phyloP scores from a whole-genome alignment of 2,888 invertebrate genomes.

The Hypselothyrea guttata region DNA sequence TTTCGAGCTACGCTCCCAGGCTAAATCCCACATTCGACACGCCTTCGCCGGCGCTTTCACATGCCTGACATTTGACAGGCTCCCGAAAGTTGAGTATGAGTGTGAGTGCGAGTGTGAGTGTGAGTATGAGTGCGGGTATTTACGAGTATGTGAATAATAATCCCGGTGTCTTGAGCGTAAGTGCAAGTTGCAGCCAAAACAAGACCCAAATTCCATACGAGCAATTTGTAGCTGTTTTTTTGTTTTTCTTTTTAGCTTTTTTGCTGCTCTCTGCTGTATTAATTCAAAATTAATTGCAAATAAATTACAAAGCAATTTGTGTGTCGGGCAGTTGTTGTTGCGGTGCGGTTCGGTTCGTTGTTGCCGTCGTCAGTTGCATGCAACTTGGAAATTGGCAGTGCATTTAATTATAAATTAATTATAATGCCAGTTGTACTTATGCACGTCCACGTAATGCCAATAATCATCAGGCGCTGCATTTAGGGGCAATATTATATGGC shows the following conservation, averaged over 20 bases:
- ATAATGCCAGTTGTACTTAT: constrained; percentile 71
- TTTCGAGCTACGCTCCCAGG: constrained; percentile 18
- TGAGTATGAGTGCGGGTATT: constrained; percentile 25
- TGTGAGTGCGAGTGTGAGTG: no score
- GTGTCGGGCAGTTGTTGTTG: constrained; percentile 51
- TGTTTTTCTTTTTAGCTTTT: no score
- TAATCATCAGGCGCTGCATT: constrained; percentile 59
- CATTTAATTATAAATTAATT: constrained; percentile 75
- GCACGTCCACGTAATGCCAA: constrained; percentile 70
- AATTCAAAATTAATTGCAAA: constrained; percentile 77
- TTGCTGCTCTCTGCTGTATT: constrained; percentile 46
- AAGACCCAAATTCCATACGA: constrained; percentile 65
- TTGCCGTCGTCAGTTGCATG: constrained; percentile 65
- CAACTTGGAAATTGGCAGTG: constrained; percentile 70
- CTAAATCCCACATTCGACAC: constrained; percentile 33
- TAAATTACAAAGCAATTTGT: constrained; percentile 75
- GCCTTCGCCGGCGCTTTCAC: constrained; percentile 48
- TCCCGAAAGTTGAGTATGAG: constrained; percentile 24
- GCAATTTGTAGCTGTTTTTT: constrained; percentile 54
- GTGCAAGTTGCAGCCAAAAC: constrained; percentile 42
- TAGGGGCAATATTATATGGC: constrained; percentile 53
- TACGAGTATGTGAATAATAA: constrained; percentile 40
- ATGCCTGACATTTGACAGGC: constrained; percentile 52
- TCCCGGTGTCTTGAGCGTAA: constrained; percentile 30
- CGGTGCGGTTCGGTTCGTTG: constrained; percentile 35